These are phyloP conservation scores for Diglossa cyanea DNA, from an alignment of 2,797 vertebrate species.

Conservation along the genomic window DNA sequence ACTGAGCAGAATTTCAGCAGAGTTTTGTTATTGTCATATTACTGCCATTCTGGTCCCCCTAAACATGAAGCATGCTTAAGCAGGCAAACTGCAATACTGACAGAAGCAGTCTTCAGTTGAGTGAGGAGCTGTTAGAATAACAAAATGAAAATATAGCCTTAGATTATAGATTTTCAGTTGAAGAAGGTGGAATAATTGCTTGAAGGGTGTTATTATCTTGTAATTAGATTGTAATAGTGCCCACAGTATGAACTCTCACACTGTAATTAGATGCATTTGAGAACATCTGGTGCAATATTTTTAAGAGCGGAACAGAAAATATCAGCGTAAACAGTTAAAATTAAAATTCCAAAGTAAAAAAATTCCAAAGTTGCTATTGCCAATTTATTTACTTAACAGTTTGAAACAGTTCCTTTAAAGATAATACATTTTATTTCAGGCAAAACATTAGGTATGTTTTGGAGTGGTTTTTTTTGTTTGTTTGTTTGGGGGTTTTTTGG, in stretches of 20 bases:
- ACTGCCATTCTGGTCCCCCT: not conserved
- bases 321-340: not conserved
- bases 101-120: not conserved
- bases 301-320: not conserved
- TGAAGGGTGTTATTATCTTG: not conserved
- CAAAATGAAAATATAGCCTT: not conserved
- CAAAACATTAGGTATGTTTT: not conserved
- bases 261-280: not conserved
- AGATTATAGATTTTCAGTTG: not conserved
- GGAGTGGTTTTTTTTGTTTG: too few relatives aligned
- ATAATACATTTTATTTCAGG: not conserved
- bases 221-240: slow-evolving; percentile 24
- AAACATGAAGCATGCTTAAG: not conserved
- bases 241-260: not conserved
- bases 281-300: slow-evolving; percentile 7
- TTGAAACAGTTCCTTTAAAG: not conserved
- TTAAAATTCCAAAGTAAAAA: not conserved
- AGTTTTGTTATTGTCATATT: not conserved
- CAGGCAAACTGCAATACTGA: not conserved
- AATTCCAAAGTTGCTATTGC: not conserved
- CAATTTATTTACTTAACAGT: not conserved
- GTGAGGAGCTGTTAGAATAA: not conserved
- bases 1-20: not conserved
- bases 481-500: not conserved
- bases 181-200: slow-evolving; percentile 9